A percentile compares a stretch with the other conserved stretches of the same genome.
Conservation (phyloP, 2,888 invertebrate genomes). For the Clanis bilineata region DNA sequence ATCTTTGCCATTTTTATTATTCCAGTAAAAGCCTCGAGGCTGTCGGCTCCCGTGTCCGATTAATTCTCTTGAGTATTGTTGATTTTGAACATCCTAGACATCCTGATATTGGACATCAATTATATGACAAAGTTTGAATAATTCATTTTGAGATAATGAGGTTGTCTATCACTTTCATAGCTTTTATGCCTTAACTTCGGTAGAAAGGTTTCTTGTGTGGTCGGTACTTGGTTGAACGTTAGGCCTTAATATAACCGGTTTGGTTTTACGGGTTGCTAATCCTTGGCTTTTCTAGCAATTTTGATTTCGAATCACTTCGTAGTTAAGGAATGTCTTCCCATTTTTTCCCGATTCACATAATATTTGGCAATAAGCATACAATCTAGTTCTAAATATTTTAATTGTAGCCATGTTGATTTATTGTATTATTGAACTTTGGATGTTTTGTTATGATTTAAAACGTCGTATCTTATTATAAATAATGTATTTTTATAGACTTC, state of each 20-base stretch:
- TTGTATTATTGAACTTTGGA: too few species aligned
- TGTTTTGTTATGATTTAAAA: too few species aligned
- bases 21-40: not conserved
- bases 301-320: too few species aligned
- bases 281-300: not conserved
- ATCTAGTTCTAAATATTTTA: too few species aligned
- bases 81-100: slow-evolving; percentile 14
- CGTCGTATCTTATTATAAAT: too few species aligned
- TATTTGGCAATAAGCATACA: too few species aligned
- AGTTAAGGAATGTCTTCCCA: too few species aligned
- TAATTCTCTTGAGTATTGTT: not conserved
- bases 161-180: slow-evolving; percentile 46
- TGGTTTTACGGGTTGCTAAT: not conserved
- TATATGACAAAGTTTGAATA: slow-evolving; percentile 47
- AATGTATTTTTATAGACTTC: too few species aligned
- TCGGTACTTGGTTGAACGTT: not conserved
- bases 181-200: slow-evolving; percentile 46
- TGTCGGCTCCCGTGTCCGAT: not conserved
- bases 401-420: too few species aligned
- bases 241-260: not conserved
- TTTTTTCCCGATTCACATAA: not conserved
- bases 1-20: not conserved
- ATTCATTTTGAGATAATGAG: slow-evolving; percentile 56
- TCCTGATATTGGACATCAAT: too few species aligned
- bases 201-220: slow-evolving; percentile 29